Evolutionary conservation across 2,888 invertebrate species (phyloP), one percentile per base, ranked within the genome.

Genomic region (Eumacrocentrus americanus): DNA sequence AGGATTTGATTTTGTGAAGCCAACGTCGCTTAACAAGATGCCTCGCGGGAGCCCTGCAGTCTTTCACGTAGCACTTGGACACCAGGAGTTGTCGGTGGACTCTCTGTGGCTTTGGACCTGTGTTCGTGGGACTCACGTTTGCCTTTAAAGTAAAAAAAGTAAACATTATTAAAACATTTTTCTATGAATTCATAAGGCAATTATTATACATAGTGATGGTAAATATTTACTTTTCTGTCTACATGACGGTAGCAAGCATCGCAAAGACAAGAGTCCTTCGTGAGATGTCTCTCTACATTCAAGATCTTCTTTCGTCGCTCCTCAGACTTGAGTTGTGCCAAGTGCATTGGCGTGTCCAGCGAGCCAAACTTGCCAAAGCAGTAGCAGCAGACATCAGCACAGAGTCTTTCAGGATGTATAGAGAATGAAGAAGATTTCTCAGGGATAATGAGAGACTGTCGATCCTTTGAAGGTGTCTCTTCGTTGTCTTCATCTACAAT

Each of bases 381-480:
- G 78, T 92, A 92, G 74, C 89, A 90, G 75, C 94, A 94, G 71
- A 92, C 92, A 81, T 93, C 92, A 77, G 89, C 89, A 76, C 93
- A 94, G 52, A 92, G 81, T 7, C 92, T 82, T 0, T 88, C 92
- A 0, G 92, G 92, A 81, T 93, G 93, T 71, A 93, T 91, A 72
- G 91, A 91, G 80, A 93, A 93, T 0, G 92, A 92, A 6, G 92
- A 91, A 0, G 92, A 92, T 81, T 93, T 93, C 81, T 94, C 92
- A 1, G 93, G 93, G 69, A 94, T 92, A 58, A 93, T 90, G 71
- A 93, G 85, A 69, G 86, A 86, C 57, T 87, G 83, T 2, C 85
- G 85, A 61, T 80, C 77, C 70, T 86, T 80, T 3, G 77, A 65
- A 3, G 74, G 66, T 7, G 73, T 61, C 52, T 80, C 79, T 38